These are phyloP conservation scores for Poeciliopsis occidentalis DNA, from an alignment of 2,113 vertebrate genomes.

Conservation along the genomic window DNA sequence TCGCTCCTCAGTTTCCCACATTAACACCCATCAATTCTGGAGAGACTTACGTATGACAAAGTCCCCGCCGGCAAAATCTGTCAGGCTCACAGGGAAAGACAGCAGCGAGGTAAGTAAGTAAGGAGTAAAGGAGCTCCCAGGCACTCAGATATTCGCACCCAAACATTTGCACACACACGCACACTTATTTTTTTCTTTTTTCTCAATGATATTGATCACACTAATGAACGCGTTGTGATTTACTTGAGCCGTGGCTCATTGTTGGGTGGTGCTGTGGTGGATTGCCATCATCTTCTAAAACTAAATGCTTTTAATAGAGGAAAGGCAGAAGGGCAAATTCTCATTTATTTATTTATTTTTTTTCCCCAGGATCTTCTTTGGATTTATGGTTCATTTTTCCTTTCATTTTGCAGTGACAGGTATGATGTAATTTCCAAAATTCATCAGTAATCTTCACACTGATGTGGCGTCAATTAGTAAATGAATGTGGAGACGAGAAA, in stretches of 20 bases:
- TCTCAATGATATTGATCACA: slow-evolving; percentile 74
- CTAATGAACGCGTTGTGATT: slow-evolving; percentile 78
- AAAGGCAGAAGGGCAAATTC: slow-evolving; percentile 66
- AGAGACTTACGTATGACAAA: slow-evolving; percentile 45
- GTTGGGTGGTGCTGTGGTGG: too few relatives aligned
- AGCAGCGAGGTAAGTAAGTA: slow-evolving; percentile 24
- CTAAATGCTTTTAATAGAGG: slow-evolving; percentile 68
- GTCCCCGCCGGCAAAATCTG: slow-evolving; percentile 33
- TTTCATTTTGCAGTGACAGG: slow-evolving; percentile 49
- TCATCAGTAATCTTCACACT: slow-evolving; percentile 70
- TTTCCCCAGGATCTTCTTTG: slow-evolving; percentile 48
- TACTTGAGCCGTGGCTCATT: slow-evolving; percentile 70
- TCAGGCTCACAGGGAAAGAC: slow-evolving; percentile 22
- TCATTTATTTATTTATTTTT: slow-evolving; percentile 41
- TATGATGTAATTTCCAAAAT: slow-evolving; percentile 77
- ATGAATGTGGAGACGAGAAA: slow-evolving; percentile 61
- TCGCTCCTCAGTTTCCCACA: slow-evolving; percentile 52
- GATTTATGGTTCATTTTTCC: slow-evolving; percentile 60
- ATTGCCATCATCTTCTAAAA: slow-evolving; percentile 75
- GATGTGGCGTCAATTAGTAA: slow-evolving; percentile 78
- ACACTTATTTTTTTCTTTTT: not conserved
- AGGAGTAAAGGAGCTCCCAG: slow-evolving; percentile 26
- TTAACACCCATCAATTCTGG: slow-evolving; percentile 31
- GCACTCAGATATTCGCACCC: slow-evolving; percentile 17
- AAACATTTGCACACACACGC: slow-evolving; percentile 13